Percentiles rank a stretch among this genome's conserved stretches.
Conservation (phyloP, 2,113 vertebrate species). For the Trochalopteron elliotii region DNA sequence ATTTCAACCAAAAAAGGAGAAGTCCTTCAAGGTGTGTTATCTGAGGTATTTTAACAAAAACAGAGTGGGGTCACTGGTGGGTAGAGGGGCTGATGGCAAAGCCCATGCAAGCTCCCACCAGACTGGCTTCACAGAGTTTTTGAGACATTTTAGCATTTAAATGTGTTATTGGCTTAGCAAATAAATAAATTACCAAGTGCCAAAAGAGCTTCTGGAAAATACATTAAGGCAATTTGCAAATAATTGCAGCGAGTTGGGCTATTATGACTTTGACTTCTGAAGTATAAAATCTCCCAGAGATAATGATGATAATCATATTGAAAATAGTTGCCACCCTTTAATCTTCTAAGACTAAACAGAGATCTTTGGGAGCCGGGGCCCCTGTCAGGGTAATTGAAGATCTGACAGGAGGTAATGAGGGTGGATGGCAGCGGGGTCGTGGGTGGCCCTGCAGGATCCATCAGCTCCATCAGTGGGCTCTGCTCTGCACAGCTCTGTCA, state of each 20-base stretch:
- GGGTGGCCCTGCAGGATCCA: neutral
- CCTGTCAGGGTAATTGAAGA: neutral
- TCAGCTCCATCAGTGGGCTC: neutral
- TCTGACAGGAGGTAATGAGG: slow-evolving; percentile 35
- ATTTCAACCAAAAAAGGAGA: neutral
- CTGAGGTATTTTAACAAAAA: neutral
- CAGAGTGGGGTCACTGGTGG: no score
- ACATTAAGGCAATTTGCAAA: slow-evolving; percentile 70
- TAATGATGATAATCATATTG: slow-evolving; percentile 65
- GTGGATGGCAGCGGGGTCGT: neutral
- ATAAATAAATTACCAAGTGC: slow-evolving; percentile 66
- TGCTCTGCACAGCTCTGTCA: neutral
- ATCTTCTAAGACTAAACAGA: slow-evolving; percentile 55
- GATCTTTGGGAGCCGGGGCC: neutral
- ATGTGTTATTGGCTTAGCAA: slow-evolving; percentile 10
- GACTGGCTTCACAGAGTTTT: neutral
- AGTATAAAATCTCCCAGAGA: slow-evolving; percentile 58
- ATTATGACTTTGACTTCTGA: slow-evolving; percentile 63
- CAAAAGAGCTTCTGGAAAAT: slow-evolving; percentile 59
- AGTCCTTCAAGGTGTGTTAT: neutral
- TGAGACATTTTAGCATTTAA: neutral
- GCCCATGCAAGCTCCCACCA: neutral
- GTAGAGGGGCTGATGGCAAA: neutral
- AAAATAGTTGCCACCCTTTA: slow-evolving; percentile 63
- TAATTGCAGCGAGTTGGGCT: slow-evolving; percentile 51